These are phyloP conservation scores for Drosophila funebris DNA, from an alignment of 1,140 invertebrate genomes.

Conservation along the genomic window DNA sequence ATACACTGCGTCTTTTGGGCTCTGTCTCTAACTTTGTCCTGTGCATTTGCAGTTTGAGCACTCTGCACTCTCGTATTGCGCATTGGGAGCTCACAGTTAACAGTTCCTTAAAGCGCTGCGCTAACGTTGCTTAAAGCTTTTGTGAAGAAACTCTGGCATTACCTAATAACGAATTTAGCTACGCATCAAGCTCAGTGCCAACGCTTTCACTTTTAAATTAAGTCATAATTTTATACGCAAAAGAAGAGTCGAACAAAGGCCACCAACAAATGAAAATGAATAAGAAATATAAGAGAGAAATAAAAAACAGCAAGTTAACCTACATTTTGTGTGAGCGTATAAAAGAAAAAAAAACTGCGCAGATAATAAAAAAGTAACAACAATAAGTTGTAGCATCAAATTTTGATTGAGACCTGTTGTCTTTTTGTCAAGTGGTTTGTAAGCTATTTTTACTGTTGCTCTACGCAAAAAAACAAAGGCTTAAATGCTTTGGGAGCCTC, in stretches of 20 bases:
- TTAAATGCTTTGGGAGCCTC: background rate
- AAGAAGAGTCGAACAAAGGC: slow-evolving; percentile 11
- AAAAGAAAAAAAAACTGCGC: slow-evolving; percentile 26
- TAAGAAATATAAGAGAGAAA: too few species aligned
- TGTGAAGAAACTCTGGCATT: slow-evolving; percentile 16
- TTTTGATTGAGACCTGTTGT: slow-evolving; percentile 27
- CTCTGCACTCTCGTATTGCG: slow-evolving; percentile 12
- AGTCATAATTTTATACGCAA: slow-evolving; percentile 71
- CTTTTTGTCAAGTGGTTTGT: slow-evolving; percentile 31
- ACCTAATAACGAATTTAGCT: slow-evolving; percentile 43
- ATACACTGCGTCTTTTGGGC: slow-evolving; percentile 15
- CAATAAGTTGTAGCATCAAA: slow-evolving; percentile 15
- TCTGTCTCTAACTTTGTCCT: slow-evolving; percentile 18
- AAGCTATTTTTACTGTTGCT: slow-evolving; percentile 9
- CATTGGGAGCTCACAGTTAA: slow-evolving; percentile 6
- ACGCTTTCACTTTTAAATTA: slow-evolving; percentile 80
- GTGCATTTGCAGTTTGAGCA: slow-evolving; percentile 13
- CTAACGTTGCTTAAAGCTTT: background rate
- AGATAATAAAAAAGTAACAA: slow-evolving; percentile 21
- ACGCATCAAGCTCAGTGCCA: slow-evolving; percentile 27
- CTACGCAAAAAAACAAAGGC: background rate
- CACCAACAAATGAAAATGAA: slow-evolving; percentile 28
- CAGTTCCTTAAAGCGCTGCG: slow-evolving; percentile 6
- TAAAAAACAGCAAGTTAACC: slow-evolving; percentile 62
- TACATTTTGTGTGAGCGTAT: slow-evolving; percentile 50